Percentiles rank a stretch among this genome's conserved stretches.
phyloP scores from a whole-genome alignment of 2,113 vertebrate species.

The Polypterus bichir region DNA sequence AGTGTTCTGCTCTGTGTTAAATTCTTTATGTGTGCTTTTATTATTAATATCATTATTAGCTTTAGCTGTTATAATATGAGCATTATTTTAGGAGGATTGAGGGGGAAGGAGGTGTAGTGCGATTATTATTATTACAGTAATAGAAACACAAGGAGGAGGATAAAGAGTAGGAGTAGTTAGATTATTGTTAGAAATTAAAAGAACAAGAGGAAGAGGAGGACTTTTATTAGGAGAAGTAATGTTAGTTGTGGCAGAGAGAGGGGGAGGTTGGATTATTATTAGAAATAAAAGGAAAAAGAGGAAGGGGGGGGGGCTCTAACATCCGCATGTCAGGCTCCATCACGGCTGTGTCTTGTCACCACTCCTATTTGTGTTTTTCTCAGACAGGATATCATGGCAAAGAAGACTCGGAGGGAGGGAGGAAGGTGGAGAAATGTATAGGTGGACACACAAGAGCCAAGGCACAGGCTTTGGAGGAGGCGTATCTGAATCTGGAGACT shows the following conservation, averaged over 20 bases:
- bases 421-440: neutral
- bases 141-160: neutral
- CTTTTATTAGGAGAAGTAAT: neutral
- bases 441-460: neutral
- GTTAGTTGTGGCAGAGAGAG: neutral
- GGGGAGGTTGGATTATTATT: neutral
- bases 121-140: neutral
- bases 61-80: no score
- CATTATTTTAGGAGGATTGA: no score
- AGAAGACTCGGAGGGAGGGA: neutral
- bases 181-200: neutral
- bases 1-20: no score
- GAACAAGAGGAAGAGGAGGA: neutral
- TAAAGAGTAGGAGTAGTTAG: neutral
- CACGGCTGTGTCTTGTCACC: no score
- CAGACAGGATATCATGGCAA: neutral
- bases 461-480: neutral
- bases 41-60: no score
- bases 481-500: neutral
- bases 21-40: no score
- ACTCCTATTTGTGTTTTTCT: no score
- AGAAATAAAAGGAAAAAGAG: neutral
- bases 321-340: neutral
- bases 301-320: neutral
- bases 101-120: no score